Conservation (phyloP, 2,888 invertebrate species). For the Apodemia duryi region DNA sequence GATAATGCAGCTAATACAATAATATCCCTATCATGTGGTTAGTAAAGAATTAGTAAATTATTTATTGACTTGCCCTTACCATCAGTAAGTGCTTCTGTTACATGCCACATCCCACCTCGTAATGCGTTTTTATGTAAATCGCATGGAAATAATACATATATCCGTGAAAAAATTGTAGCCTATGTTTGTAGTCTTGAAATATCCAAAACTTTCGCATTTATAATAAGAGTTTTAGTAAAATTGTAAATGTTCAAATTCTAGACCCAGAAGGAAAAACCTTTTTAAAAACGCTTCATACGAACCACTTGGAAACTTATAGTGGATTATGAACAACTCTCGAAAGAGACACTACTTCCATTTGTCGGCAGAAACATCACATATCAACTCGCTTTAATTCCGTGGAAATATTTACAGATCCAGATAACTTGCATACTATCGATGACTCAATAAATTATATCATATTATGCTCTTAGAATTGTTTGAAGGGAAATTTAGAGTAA, state of each 20-base stretch:
- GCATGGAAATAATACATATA: no score
- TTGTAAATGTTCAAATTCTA: background rate
- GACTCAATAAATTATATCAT: background rate
- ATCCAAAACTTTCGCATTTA: no score
- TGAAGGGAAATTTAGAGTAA: background rate
- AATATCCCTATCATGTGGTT: no score
- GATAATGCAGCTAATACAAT: no score
- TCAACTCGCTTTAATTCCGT: background rate
- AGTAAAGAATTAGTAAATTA: no score
- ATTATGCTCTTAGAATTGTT: background rate
- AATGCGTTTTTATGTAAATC: no score
- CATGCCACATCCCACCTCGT: no score
- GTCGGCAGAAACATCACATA: slow-evolving; percentile 5
- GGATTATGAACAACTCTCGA: slow-evolving; percentile 16
- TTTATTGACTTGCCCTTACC: no score
- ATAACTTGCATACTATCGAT: background rate
- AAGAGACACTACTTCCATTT: slow-evolving; percentile 17
- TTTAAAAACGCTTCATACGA: slow-evolving; percentile 15
- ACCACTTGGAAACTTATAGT: slow-evolving; percentile 22
- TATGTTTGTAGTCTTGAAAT: no score
- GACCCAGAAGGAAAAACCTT: background rate
- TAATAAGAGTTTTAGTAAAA: no score
- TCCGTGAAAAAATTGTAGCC: no score
- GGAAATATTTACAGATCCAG: background rate
- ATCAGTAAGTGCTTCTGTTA: no score